phyloP scores from a whole-genome alignment of 2,113 vertebrate genomes.

The Callaeas wilsoni region DNA sequence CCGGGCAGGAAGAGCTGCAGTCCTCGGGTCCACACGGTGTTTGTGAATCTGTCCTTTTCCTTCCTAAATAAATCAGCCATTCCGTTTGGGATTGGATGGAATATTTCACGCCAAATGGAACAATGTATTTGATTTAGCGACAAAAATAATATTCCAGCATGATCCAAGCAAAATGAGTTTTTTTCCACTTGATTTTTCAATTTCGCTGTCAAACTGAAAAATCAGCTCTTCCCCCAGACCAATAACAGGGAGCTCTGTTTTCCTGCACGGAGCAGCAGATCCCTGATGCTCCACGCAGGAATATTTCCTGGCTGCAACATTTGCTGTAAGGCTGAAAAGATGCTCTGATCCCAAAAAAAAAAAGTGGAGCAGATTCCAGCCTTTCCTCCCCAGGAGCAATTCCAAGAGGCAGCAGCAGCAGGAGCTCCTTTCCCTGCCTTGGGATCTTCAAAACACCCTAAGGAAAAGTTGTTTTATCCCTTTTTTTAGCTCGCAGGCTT shows the following conservation, averaged over 20 bases:
- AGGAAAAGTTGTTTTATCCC: background rate
- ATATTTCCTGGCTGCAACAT: conserved; percentile 4
- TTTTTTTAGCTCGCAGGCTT: background rate
- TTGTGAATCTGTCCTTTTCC: background rate
- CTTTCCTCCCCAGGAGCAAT: background rate
- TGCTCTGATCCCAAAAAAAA: background rate
- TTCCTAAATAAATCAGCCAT: background rate
- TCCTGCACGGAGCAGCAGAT: background rate
- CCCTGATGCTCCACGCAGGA: background rate
- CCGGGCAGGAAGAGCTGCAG: background rate
- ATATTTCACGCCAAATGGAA: background rate
- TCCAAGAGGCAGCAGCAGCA: background rate
- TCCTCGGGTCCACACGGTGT: background rate
- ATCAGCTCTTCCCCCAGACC: background rate
- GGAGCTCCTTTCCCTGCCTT: background rate
- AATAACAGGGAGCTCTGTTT: background rate
- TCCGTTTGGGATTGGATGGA: background rate
- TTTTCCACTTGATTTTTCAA: conserved; percentile 24
- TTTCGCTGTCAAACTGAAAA: conserved; percentile 46
- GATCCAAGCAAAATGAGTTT: background rate
- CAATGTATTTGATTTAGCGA: background rate
- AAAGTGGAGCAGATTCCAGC: background rate
- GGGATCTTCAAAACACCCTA: background rate
- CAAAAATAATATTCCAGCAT: conserved; percentile 2
- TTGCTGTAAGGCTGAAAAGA: background rate